Conservation (phyloP, 2,113 vertebrate genomes). For the Rhagologus leucostigma region DNA sequence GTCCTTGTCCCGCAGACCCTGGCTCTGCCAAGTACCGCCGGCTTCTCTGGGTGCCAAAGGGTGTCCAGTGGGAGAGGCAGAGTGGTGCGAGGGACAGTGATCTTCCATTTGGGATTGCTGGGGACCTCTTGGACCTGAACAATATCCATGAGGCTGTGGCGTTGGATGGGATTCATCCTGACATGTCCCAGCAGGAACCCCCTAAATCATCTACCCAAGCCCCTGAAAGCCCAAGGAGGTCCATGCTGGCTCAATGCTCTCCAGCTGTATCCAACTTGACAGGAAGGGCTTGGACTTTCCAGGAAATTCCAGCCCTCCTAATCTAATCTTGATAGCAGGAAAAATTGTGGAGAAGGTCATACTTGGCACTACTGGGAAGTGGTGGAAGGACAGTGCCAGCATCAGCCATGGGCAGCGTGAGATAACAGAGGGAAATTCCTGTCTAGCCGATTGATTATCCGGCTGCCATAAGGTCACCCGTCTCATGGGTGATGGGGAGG, state of each 20-base stretch:
- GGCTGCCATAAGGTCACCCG: background rate
- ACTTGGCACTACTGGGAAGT: background rate
- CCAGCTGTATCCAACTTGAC: background rate
- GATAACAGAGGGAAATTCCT: background rate
- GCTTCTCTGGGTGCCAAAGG: background rate
- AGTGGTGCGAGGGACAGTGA: background rate
- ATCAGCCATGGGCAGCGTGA: background rate
- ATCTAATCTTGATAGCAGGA: background rate
- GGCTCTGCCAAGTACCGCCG: rapidly evolving
- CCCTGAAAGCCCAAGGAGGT: background rate
- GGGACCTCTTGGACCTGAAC: background rate
- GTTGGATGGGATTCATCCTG: rapidly evolving
- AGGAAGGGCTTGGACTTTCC: background rate
- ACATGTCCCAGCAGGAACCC: no score
- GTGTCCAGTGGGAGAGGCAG: rapidly evolving
- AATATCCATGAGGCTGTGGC: background rate
- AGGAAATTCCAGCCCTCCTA: background rate
- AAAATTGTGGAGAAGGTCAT: background rate
- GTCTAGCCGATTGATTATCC: background rate
- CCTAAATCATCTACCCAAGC: background rate
- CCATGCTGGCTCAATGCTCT: background rate
- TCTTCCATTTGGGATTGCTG: background rate
- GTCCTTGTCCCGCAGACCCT: background rate
- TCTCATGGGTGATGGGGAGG: background rate
- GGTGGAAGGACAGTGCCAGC: background rate